phyloP scores from a whole-genome alignment of 2,888 invertebrate genomes.

The Antheraea yamamai region DNA sequence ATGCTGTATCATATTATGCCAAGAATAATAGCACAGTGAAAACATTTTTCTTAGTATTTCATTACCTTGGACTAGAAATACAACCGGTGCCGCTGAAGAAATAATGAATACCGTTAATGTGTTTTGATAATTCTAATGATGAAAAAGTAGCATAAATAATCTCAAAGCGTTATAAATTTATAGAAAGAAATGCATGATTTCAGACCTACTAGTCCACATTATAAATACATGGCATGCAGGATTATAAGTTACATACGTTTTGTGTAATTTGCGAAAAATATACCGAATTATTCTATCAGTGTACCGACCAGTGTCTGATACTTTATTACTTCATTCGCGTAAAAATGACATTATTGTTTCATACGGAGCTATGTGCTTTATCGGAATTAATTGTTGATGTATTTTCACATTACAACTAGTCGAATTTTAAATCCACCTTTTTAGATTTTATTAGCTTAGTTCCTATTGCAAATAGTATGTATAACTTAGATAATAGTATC shows the following conservation, averaged over 20 bases:
- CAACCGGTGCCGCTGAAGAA: neutral
- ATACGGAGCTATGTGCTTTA: no score
- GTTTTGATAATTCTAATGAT: neutral
- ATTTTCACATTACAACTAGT: no score
- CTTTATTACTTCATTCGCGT: no score
- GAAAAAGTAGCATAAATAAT: neutral
- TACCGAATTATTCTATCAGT: no score
- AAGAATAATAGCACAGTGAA: constrained; percentile 35
- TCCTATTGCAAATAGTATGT: no score
- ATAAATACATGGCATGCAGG: neutral
- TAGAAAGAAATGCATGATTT: neutral
- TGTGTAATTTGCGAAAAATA: neutral
- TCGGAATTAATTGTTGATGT: no score
- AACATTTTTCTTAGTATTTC: constrained; percentile 20
- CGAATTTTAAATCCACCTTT: no score
- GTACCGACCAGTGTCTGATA: no score
- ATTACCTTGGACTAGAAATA: constrained; percentile 6
- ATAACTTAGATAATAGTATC: no score
- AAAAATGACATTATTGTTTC: no score
- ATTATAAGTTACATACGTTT: neutral
- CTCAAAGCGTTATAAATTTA: neutral
- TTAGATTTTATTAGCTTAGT: no score
- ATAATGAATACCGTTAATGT: neutral
- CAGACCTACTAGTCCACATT: neutral
- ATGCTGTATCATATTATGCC: constrained; percentile 47